Evolutionary conservation across 2,888 invertebrate species (phyloP).

Genomic region (Colletes collaris): DNA sequence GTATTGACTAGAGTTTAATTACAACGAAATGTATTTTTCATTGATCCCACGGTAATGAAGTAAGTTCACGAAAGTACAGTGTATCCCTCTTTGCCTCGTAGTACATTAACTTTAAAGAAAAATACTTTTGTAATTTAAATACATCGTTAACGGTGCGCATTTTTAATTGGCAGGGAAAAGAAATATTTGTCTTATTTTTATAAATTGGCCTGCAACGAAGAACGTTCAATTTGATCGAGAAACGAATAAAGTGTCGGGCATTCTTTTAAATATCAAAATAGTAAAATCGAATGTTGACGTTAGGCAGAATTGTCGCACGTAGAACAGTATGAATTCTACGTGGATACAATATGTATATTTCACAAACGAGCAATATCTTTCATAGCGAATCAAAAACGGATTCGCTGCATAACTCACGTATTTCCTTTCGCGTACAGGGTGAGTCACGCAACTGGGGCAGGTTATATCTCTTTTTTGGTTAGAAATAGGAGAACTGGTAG

Average conservation of each 20-base stretch:
- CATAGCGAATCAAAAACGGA: constrained; percentile 24
- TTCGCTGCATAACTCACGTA: constrained; percentile 35
- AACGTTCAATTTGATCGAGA: not conserved
- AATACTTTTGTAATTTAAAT: not conserved
- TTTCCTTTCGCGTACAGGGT: constrained; percentile 2
- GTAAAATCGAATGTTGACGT: not conserved
- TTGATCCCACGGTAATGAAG: constrained; percentile 54
- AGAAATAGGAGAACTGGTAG: constrained; percentile 1
- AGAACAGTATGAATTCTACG: not conserved
- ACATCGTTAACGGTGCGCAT: not conserved
- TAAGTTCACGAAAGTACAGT: constrained; percentile 30
- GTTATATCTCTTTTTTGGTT: constrained; percentile 8
- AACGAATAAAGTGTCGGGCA: not conserved
- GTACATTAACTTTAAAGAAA: constrained; percentile 9
- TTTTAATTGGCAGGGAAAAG: not conserved
- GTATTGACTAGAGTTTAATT: constrained; percentile 65
- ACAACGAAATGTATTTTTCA: constrained; percentile 41
- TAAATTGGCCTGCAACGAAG: not conserved
- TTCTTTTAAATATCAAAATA: not conserved
- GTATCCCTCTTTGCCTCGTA: constrained; percentile 3
- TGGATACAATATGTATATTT: not conserved
- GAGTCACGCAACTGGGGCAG: constrained; percentile 13
- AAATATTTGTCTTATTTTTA: too few relatives aligned
- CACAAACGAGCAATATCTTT: constrained; percentile 17
- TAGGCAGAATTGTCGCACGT: not conserved